These are phyloP conservation scores for Antechinus flavipes DNA, from an alignment of 2,113 vertebrate species.

Conservation along the genomic window DNA sequence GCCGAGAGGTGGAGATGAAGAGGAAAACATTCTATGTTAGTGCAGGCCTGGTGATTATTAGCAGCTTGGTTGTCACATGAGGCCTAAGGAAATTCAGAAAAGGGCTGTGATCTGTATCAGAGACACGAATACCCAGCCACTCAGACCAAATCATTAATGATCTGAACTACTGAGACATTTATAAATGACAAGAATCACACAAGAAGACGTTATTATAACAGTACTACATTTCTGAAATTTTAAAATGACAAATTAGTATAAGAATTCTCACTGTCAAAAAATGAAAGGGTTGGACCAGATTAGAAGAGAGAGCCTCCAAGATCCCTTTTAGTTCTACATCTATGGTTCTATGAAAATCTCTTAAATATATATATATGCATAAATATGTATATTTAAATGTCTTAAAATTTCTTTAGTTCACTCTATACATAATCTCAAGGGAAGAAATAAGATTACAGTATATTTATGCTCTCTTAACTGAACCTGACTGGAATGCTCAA, in stretches of 20 bases:
- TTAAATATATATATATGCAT: neutral
- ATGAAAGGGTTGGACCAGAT: neutral
- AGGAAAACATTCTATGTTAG: neutral
- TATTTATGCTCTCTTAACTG: neutral
- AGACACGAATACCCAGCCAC: no score
- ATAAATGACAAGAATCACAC: neutral
- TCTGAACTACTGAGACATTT: neutral
- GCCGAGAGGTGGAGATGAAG: no score
- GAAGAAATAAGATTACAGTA: conserved; percentile 1
- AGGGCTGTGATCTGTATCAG: neutral
- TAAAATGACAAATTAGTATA: neutral
- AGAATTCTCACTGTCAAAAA: neutral
- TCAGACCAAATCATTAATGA: neutral
- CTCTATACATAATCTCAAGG: neutral
- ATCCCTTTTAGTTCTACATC: no score
- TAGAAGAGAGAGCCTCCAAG: neutral
- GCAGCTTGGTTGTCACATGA: neutral
- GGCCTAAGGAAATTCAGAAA: conserved; percentile 26
- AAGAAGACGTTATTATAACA: neutral
- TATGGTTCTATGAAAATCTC: neutral
- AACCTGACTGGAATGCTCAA: neutral
- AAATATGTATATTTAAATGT: neutral
- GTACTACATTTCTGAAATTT: neutral
- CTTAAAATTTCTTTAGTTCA: neutral
- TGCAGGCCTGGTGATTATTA: neutral